A percentile compares a stretch with the other conserved stretches of the same genome.
Evolutionary conservation across 2,888 invertebrate species (phyloP).

Genomic region (Callinectes sapidus): DNA sequence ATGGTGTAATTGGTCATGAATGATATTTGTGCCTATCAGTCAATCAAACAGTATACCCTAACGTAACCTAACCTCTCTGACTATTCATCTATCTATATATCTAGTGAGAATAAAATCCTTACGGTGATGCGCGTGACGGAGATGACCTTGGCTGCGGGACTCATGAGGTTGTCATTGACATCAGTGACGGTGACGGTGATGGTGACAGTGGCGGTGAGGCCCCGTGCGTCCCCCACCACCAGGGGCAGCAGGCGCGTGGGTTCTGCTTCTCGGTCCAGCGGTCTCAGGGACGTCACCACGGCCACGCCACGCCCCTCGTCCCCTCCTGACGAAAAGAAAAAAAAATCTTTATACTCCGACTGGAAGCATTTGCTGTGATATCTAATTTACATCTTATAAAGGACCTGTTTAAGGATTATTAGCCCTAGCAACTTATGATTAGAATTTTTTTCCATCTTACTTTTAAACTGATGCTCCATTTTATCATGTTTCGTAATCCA

Average conservation of each 20-base stretch:
- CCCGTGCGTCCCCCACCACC: conserved; percentile 96
- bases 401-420: neutral
- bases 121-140: conserved; percentile 87
- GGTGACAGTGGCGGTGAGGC: conserved; percentile 95
- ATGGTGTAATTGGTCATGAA: neutral
- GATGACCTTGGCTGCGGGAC: conserved; percentile 95
- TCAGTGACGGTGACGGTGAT: conserved; percentile 97
- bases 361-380: neutral
- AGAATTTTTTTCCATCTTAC: neutral
- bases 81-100: conserved; percentile 46
- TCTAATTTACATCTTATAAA: neutral
- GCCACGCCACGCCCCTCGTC: conserved; percentile 98
- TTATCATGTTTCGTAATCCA: neutral
- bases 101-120: neutral
- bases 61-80: neutral
- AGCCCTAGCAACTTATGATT: neutral
- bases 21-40: too few relatives aligned
- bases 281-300: conserved; percentile 91
- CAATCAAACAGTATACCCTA: too few relatives aligned
- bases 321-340: conserved; percentile 39
- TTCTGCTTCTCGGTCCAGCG: conserved; percentile 95
- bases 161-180: conserved; percentile 98
- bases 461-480: neutral
- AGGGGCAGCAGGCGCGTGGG: conserved; percentile 97
- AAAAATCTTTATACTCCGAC: neutral